Conservation (phyloP, 2,888 invertebrate genomes). For the Lasius fuliginosus region DNA sequence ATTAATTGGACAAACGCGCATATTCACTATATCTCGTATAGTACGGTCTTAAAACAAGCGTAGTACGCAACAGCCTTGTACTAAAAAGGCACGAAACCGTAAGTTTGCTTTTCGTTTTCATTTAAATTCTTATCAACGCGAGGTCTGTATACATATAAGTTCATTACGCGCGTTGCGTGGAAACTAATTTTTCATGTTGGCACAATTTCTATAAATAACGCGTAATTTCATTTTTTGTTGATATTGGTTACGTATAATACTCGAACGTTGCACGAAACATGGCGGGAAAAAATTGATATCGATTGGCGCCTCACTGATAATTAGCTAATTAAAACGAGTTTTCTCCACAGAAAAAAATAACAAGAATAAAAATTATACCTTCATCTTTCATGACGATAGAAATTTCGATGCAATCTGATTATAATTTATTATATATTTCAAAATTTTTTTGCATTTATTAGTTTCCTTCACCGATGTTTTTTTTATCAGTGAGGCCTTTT, state of each 20-base stretch:
- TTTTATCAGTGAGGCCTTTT: not conserved
- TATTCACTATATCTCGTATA: constrained; percentile 40
- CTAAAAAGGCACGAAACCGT: constrained; percentile 69
- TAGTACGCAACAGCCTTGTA: constrained; percentile 64
- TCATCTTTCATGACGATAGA: not conserved
- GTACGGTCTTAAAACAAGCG: constrained; percentile 37
- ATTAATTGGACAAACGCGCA: constrained; percentile 59
- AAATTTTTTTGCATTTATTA: not conserved
- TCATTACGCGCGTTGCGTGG: not conserved
- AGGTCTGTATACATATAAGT: not conserved
- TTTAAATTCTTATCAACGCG: constrained; percentile 40
- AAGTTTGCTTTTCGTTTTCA: constrained; percentile 12
- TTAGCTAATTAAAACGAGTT: constrained; percentile 5
- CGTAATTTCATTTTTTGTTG: constrained; percentile 1
- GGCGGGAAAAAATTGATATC: not conserved
- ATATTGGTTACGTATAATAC: not conserved
- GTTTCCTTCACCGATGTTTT: not conserved
- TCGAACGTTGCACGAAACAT: not conserved
- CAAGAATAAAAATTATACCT: not conserved
- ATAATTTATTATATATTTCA: constrained; percentile 1
- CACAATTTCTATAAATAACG: not conserved
- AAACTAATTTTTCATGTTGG: constrained; percentile 26
- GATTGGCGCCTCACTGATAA: not conserved
- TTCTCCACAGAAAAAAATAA: not conserved
- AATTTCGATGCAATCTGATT: not conserved